These are phyloP conservation scores for Yponomeuta sedellus DNA, from an alignment of 2,888 invertebrate species.

Conservation along the genomic window DNA sequence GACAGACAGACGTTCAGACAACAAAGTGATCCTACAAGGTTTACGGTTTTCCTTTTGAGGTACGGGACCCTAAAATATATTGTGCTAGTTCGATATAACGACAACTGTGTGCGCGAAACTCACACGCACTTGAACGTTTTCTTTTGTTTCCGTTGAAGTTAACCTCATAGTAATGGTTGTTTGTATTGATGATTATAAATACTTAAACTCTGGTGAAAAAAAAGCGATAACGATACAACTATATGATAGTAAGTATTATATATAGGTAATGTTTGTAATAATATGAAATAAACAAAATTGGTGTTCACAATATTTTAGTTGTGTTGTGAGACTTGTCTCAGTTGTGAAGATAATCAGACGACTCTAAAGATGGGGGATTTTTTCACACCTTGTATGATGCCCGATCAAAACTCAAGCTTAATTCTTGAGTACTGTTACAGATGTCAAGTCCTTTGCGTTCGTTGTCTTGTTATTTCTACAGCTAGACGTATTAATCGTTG, in stretches of 20 bases:
- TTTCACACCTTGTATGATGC: not conserved
- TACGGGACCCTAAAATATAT: too few species aligned
- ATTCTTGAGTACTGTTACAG: not conserved
- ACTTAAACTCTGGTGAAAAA: too few species aligned
- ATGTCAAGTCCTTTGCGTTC: not conserved
- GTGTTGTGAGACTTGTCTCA: not conserved
- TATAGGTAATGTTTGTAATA: not conserved
- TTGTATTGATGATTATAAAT: too few species aligned
- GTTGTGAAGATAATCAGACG: not conserved
- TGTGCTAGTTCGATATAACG: too few species aligned
- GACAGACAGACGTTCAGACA: too few species aligned
- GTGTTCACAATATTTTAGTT: slow-evolving; percentile 13
- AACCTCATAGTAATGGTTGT: too few species aligned
- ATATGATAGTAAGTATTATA: not conserved
- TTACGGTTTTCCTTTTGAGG: too few species aligned
- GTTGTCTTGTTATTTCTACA: not conserved
- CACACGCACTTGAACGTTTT: too few species aligned
- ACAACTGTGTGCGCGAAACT: too few species aligned
- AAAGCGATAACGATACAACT: not conserved
- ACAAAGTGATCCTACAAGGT: too few species aligned
- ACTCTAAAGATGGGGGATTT: too few species aligned
- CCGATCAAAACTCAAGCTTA: not conserved
- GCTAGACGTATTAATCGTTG: not conserved
- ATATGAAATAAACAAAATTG: not conserved
- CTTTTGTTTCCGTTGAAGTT: too few species aligned